Conservation (phyloP, 2,888 invertebrate species). For the Acleris cristana region DNA sequence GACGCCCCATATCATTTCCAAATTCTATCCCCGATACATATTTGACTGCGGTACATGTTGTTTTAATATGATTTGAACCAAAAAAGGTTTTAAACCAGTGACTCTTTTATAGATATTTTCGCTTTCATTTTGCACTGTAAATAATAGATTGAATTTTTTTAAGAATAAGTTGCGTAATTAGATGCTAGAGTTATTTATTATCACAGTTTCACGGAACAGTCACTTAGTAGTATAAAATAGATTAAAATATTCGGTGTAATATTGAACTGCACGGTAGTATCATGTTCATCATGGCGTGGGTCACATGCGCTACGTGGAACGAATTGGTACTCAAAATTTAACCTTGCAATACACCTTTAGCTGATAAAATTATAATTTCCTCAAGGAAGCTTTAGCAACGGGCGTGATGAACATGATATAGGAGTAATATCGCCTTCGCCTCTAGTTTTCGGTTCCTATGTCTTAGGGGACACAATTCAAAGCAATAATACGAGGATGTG, state of each 20-base stretch:
- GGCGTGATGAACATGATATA: constrained; percentile 40
- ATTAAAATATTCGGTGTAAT: constrained; percentile 40
- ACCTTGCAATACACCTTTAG: constrained; percentile 50
- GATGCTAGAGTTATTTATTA: constrained; percentile 70
- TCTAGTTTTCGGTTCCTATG: constrained; percentile 64
- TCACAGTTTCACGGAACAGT: constrained; percentile 53
- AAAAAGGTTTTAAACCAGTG: constrained; percentile 59
- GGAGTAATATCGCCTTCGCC: constrained; percentile 40
- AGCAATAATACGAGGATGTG: constrained; percentile 82
- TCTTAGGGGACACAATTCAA: constrained; percentile 56
- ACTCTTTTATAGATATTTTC: constrained; percentile 53
- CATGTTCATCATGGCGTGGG: constrained; percentile 44
- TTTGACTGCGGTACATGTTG: constrained; percentile 34
- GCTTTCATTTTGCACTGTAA: constrained; percentile 68
- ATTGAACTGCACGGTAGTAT: constrained; percentile 29
- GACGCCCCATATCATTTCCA: constrained; percentile 53
- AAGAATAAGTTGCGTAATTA: constrained; percentile 63
- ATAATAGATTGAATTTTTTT: constrained; percentile 60
- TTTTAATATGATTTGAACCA: constrained; percentile 21
- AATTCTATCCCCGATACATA: constrained; percentile 40
- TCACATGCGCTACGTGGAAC: constrained; percentile 35
- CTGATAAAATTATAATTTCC: constrained; percentile 40
- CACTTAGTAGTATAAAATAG: constrained; percentile 49
- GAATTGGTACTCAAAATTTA: constrained; percentile 47
- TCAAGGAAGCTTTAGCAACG: constrained; percentile 22